Evolutionary conservation across 2,113 vertebrate species (phyloP).

Genomic region (Triplophysa dalaica): DNA sequence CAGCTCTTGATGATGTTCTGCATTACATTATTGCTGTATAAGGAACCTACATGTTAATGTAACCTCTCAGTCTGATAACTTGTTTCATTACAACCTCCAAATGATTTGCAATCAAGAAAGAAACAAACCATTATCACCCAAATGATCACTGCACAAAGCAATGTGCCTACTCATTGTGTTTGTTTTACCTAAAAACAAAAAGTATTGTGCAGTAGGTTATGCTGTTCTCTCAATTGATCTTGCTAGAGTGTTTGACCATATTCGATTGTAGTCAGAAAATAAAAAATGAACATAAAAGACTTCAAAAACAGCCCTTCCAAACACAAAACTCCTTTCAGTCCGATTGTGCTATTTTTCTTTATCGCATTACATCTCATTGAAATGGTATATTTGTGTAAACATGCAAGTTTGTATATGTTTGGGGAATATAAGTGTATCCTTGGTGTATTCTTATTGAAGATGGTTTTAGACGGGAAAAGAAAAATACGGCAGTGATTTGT

Average conservation of each 20-base stretch:
- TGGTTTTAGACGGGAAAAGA: neutral
- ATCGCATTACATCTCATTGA: neutral
- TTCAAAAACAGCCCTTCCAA: conserved; percentile 13
- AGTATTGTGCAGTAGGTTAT: neutral
- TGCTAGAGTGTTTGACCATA: neutral
- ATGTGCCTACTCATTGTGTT: neutral
- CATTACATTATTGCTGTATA: neutral
- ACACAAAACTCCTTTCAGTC: neutral
- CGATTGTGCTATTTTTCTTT: neutral
- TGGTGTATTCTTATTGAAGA: neutral
- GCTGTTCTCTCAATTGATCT: neutral
- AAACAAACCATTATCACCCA: neutral
- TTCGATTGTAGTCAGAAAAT: neutral
- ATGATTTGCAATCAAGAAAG: neutral
- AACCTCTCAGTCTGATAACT: neutral
- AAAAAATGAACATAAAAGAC: neutral
- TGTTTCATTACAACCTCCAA: neutral
- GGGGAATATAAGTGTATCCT: neutral
- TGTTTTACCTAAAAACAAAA: neutral
- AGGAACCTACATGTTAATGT: neutral
- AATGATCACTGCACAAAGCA: neutral
- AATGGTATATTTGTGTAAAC: neutral
- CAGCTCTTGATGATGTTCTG: neutral
- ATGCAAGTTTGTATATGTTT: neutral
- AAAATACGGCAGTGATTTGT: neutral